phyloP scores from a whole-genome alignment of 1,140 invertebrate species.

The honey bee (Apis mellifera) region DNA sequence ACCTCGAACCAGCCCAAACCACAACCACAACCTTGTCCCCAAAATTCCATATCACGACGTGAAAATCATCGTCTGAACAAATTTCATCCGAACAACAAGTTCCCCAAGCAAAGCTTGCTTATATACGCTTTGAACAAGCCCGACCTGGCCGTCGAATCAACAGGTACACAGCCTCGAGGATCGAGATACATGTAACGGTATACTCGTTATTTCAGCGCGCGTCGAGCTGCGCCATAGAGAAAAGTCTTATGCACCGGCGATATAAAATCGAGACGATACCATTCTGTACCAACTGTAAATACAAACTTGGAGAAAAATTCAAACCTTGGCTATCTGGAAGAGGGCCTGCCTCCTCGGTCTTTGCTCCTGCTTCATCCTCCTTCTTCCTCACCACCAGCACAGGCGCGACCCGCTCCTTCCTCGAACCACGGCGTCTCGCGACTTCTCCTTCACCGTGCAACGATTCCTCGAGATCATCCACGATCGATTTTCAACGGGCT shows the following conservation, averaged over 20 bases:
- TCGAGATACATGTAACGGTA: slow-evolving; percentile 55
- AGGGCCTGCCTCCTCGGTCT: slow-evolving; percentile 79
- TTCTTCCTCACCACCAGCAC: background rate
- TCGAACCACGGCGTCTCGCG: slow-evolving; percentile 3
- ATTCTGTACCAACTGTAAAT: background rate
- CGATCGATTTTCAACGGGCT: background rate
- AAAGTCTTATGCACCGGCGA: background rate
- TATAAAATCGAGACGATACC: background rate
- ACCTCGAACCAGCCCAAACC: no score
- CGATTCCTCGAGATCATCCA: slow-evolving; percentile 31
- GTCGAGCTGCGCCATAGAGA: slow-evolving; percentile 5
- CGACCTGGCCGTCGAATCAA: slow-evolving; percentile 46
- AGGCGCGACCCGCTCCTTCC: slow-evolving; percentile 12
- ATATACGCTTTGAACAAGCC: slow-evolving; percentile 31
- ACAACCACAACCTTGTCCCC: no score
- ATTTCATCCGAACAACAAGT: background rate
- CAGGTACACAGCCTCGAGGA: slow-evolving; percentile 42
- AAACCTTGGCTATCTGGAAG: slow-evolving; percentile 84
- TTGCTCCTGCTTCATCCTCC: slow-evolving; percentile 79
- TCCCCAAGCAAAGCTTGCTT: no score
- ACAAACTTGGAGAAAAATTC: slow-evolving; percentile 4
- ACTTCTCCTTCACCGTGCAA: slow-evolving; percentile 19
- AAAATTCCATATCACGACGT: no score
- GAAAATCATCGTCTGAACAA: no score
- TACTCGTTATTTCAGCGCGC: slow-evolving; percentile 38